phyloP scores from a whole-genome alignment of 2,113 vertebrate species.

The Ameiurus melas region DNA sequence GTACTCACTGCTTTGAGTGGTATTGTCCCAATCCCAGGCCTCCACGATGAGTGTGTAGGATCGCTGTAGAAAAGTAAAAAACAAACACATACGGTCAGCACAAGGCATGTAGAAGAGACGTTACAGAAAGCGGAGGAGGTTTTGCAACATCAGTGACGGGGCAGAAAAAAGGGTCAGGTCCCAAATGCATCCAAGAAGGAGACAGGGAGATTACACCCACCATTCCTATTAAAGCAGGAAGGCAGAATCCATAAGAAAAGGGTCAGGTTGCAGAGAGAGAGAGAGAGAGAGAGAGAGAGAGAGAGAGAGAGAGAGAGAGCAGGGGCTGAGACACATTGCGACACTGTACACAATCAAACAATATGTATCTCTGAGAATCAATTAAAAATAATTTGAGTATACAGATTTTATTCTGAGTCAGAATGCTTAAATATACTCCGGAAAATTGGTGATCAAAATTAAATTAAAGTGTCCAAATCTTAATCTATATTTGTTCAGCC shows the following conservation, averaged over 20 bases:
- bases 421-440: not conserved
- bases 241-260: not conserved
- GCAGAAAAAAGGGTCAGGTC: constrained; percentile 12
- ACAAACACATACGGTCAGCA: constrained; percentile 11
- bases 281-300: not conserved
- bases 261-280: not conserved
- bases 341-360: not conserved
- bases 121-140: not conserved
- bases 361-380: not conserved
- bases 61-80: constrained; percentile 74
- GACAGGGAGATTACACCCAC: not conserved
- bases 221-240: not conserved
- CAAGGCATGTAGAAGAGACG: not conserved
- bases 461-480: not conserved
- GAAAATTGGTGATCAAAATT: not conserved
- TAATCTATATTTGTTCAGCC: not conserved
- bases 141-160: not conserved
- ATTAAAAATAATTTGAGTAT: not conserved
- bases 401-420: not conserved
- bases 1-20: constrained; percentile 84
- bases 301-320: not conserved
- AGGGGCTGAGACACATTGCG: not conserved
- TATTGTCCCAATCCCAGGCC: constrained; percentile 96
- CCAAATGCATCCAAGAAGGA: constrained; percentile 6
- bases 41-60: constrained; percentile 88